A percentile compares a stretch with the other conserved stretches of the same genome.
These are phyloP conservation scores for Aulostomus chinensis DNA, from an alignment of 2,797 vertebrate species.

Conservation along the genomic window DNA sequence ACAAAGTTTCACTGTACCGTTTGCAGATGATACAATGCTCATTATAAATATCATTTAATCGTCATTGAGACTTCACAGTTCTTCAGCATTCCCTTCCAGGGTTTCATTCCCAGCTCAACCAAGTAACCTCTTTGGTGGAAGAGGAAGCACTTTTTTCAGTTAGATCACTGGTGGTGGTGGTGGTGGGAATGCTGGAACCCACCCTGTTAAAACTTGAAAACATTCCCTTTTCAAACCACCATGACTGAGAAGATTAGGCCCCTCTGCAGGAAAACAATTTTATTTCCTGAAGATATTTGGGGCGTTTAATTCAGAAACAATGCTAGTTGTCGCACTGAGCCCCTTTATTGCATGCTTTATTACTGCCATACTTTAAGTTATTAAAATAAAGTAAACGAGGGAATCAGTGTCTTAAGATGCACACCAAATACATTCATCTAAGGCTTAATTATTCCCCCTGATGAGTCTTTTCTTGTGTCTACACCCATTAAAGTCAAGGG, in stretches of 20 bases:
- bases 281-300: slow-evolving; percentile 80
- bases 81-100: slow-evolving; percentile 20
- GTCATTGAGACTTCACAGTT: slow-evolving; percentile 37
- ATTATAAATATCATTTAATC: slow-evolving; percentile 51
- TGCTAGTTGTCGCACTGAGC: slow-evolving; percentile 57
- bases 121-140: slow-evolving; percentile 50
- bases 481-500: slow-evolving; percentile 70
- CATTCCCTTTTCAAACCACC: slow-evolving; percentile 79
- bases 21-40: slow-evolving; percentile 44
- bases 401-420: slow-evolving; percentile 58
- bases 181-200: slow-evolving; percentile 74
- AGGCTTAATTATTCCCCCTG: slow-evolving; percentile 74
- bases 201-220: slow-evolving; percentile 80
- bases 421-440: slow-evolving; percentile 64
- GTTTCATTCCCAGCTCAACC: slow-evolving; percentile 58
- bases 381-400: slow-evolving; percentile 72
- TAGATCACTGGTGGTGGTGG: slow-evolving; percentile 52
- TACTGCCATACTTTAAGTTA: slow-evolving; percentile 62
- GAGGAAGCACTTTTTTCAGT: slow-evolving; percentile 43
- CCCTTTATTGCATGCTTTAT: slow-evolving; percentile 64
- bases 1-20: slow-evolving; percentile 46
- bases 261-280: slow-evolving; percentile 76
- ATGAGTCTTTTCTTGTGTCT: slow-evolving; percentile 70
- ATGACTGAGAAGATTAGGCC: slow-evolving; percentile 83
- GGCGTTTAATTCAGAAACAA: slow-evolving; percentile 79